These are phyloP conservation scores for Antigone vipio DNA, from an alignment of 2,113 vertebrate species.

Conservation along the genomic window DNA sequence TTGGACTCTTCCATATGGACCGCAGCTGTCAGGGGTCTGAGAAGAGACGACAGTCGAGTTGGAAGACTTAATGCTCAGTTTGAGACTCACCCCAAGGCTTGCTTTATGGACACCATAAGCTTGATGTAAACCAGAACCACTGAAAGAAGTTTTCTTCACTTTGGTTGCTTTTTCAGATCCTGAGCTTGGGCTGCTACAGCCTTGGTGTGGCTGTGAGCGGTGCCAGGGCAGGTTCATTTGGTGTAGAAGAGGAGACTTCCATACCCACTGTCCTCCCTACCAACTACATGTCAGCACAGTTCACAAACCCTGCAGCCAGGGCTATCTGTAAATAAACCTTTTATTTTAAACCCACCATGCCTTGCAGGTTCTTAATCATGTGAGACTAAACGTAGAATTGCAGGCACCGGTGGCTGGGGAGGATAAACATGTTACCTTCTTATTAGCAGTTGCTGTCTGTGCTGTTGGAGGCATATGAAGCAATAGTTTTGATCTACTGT, in stretches of 20 bases:
- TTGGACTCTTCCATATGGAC: neutral
- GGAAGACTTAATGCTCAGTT: neutral
- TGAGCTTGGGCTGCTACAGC: neutral
- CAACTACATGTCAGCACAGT: neutral
- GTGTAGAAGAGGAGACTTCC: neutral
- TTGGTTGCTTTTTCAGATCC: neutral
- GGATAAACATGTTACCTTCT: neutral
- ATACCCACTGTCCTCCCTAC: neutral
- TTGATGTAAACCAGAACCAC: neutral
- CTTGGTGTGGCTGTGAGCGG: neutral
- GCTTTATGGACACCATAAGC: neutral
- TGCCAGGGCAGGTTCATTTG: neutral
- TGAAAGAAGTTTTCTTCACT: neutral
- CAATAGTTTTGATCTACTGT: neutral
- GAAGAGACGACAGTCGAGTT: neutral
- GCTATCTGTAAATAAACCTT: neutral
- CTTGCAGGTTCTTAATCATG: neutral
- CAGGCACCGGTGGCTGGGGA: neutral
- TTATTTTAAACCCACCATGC: neutral
- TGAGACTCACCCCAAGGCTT: neutral
- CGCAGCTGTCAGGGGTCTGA: neutral
- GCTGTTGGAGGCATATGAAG: neutral
- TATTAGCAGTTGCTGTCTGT: conserved; percentile 7
- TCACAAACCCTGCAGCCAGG: neutral
- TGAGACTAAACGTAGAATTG: neutral